phyloP scores from a whole-genome alignment of 2,113 vertebrate species.

The Grammomys surdaster region DNA sequence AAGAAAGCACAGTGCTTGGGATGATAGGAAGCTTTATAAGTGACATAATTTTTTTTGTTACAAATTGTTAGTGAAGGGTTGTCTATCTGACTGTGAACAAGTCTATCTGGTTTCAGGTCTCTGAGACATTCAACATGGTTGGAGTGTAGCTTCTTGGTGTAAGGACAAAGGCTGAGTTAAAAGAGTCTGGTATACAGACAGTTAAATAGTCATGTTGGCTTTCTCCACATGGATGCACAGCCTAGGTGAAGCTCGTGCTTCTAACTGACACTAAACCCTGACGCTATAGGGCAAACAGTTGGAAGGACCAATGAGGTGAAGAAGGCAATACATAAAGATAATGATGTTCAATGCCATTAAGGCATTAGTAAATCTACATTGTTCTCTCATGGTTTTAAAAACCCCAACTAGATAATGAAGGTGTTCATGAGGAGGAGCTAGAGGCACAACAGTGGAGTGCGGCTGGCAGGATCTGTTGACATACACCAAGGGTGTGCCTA shows the following conservation, averaged over 20 bases:
- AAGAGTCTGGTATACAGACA: not conserved
- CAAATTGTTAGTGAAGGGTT: not conserved
- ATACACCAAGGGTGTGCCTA: not conserved
- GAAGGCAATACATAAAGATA: not conserved
- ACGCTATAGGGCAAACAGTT: not conserved
- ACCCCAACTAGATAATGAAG: not conserved
- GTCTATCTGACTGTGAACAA: not conserved
- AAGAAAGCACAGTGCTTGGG: not conserved
- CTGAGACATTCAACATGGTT: not conserved
- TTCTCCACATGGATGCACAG: not conserved
- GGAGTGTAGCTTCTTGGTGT: not conserved
- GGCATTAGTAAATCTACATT: not conserved
- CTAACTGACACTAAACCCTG: not conserved
- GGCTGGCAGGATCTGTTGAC: accelerated
- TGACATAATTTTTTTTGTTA: not conserved
- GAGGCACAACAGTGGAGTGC: not conserved
- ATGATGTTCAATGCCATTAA: too few relatives aligned
- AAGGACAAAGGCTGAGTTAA: not conserved
- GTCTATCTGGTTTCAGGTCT: not conserved
- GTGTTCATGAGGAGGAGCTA: not conserved
- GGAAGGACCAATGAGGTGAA: not conserved
- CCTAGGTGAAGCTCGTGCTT: not conserved
- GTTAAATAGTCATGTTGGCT: too few relatives aligned
- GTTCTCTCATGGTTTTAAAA: not conserved
- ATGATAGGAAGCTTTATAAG: not conserved